Evolutionary conservation across 2,888 invertebrate species (phyloP).

Genomic region (Eulithis testata): DNA sequence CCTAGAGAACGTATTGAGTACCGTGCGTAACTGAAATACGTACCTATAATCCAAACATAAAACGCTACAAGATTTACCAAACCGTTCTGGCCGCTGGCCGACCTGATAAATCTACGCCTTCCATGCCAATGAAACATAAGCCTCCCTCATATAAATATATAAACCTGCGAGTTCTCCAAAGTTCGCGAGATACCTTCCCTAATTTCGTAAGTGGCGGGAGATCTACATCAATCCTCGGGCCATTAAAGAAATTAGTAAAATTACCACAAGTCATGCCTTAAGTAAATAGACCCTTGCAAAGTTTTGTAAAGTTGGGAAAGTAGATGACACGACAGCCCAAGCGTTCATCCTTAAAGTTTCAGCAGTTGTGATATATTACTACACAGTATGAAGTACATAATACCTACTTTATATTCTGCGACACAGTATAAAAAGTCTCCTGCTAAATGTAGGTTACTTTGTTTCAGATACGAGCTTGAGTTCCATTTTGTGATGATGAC

Average conservation of each 20-base stretch:
- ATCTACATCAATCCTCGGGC: conserved; percentile 25
- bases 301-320: conserved; percentile 2
- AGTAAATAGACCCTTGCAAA: conserved; percentile 16
- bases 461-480: no score
- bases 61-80: background rate
- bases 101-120: conserved; percentile 10
- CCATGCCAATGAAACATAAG: conserved; percentile 22
- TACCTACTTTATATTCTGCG: no score
- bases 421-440: no score
- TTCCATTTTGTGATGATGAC: no score
- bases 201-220: conserved; percentile 29
- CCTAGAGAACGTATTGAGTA: no score
- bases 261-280: conserved; percentile 31
- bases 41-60: background rate
- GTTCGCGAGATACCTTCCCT: conserved; percentile 26
- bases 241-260: conserved; percentile 35
- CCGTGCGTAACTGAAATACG: no score
- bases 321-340: background rate
- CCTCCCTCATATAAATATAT: conserved; percentile 25
- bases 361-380: conserved; percentile 4
- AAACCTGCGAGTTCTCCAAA: conserved; percentile 19
- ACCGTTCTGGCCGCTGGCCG: background rate
- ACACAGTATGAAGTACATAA: no score
- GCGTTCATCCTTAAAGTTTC: background rate
- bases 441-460: no score